phyloP scores from a whole-genome alignment of 2,797 vertebrate species.

The Pseudopleuronectes americanus region DNA sequence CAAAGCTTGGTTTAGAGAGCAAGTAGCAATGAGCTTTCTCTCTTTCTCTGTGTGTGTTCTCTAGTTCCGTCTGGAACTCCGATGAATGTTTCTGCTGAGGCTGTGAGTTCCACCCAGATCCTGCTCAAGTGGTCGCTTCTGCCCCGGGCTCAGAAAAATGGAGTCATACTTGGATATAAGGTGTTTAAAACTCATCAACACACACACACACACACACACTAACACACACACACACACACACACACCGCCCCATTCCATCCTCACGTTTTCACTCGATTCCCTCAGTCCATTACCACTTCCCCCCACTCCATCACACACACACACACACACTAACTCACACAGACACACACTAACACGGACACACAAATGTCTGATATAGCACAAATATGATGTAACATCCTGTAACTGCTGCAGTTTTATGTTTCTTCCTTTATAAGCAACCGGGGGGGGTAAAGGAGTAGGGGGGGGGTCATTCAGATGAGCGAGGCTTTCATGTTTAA shows the following conservation, averaged over 20 bases:
- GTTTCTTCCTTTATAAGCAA: constrained; percentile 40
- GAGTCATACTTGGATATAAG: constrained; percentile 95
- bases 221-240: constrained; percentile 21
- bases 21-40: constrained; percentile 38
- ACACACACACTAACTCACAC: not conserved
- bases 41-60: constrained; percentile 32
- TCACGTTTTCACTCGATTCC: constrained; percentile 39
- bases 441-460: not conserved
- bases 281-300: constrained; percentile 48
- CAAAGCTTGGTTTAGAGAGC: constrained; percentile 58
- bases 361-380: constrained; percentile 35
- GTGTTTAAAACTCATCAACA: constrained; percentile 70
- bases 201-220: constrained; percentile 20
- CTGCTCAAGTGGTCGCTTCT: constrained; percentile 91
- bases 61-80: constrained; percentile 93
- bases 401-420: constrained; percentile 68
- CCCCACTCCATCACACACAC: constrained; percentile 26
- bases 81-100: constrained; percentile 90
- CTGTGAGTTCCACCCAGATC: constrained; percentile 92
- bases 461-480: constrained; percentile 1
- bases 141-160: constrained; percentile 89
- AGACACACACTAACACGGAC: constrained; percentile 16
- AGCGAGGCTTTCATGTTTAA: constrained; percentile 51
- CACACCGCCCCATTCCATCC: not conserved
- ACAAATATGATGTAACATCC: constrained; percentile 75